Base-by-base conservation (phyloP, 1,140 invertebrate species). In the Pogonomyrmex californicus region DNA sequence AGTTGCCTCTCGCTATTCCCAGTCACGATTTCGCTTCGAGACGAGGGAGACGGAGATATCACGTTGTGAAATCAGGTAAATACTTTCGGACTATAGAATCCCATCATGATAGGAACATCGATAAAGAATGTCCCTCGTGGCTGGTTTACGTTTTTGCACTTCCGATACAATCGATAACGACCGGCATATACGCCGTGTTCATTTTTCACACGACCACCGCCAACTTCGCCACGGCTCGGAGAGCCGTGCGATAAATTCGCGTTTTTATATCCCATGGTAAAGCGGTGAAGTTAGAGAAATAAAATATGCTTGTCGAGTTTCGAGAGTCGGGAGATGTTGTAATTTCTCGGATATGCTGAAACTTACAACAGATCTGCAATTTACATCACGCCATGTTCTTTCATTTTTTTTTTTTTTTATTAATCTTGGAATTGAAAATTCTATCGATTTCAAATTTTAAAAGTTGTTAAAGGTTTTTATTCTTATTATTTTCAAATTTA, bases 281-380 rank as follows among this genome's bases (percentile, higher is more conserved):
- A 83, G 68, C 47, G 66, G 68, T 56, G 54, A 83, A 75, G 51
- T 83, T 83, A 44, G 41, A 36, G 54, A 58, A 73, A 83, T 75
- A 75, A 83, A 49, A 56, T 75, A 75, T 33, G 79, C 68, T 38
- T 10, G 54, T 33, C 30, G 68, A 83, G 41, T 60, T 75, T 49
- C 14, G 66, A 44, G 51, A 44, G 51, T 44, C 54, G 44, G 33
- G 79, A 47, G 68, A 60, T 12, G 65, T 56, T 81, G 68, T 75
- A 83, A 83, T 83, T 83, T 83, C 75, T 83, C 68, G 68, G 60
- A 83, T 75, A 83, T 73, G 68, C 33, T 38, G n/a, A 75, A 83
- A 83, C 68, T 83, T 83, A 60, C 5, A 41, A 33, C 30, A 10
- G 66, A 30, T 14, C n/a, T n/a, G 41, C 30, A 41, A 23, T 56